These are phyloP conservation scores for Hippolais icterina DNA, from an alignment of 2,113 vertebrate species.

Conservation along the genomic window DNA sequence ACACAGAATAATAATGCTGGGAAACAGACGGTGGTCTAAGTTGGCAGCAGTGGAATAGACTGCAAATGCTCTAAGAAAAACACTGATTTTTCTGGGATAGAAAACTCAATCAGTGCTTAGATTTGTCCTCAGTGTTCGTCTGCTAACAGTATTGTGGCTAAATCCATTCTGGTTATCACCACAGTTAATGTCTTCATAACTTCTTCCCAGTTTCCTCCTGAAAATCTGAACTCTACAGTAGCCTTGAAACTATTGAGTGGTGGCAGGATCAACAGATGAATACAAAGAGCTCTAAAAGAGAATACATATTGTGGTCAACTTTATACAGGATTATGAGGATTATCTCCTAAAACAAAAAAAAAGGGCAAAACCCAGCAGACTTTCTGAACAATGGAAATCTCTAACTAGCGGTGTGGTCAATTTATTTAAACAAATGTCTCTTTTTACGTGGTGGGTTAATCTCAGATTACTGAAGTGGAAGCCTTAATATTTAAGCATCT, in stretches of 20 bases:
- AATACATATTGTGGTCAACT: not conserved
- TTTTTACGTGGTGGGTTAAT: not conserved
- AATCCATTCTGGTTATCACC: conserved; percentile 44
- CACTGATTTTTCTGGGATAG: not conserved
- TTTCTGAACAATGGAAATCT: not conserved
- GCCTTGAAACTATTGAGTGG: not conserved
- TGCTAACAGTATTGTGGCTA: conserved; percentile 26
- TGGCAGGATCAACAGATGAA: not conserved
- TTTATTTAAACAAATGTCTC: not conserved
- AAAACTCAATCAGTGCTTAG: not conserved
- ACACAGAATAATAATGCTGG: not conserved
- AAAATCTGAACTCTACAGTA: not conserved
- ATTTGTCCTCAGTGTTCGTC: not conserved
- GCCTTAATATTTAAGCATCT: not conserved
- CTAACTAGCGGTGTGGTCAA: not conserved
- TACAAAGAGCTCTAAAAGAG: not conserved
- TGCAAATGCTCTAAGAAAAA: not conserved
- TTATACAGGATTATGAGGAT: conserved; percentile 7
- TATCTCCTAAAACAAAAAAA: conserved; percentile 45
- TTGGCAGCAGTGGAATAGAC: not conserved
- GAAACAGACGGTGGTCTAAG: not conserved
- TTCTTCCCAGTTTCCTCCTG: conserved; percentile 3
- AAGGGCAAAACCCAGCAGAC: conserved; percentile 14
- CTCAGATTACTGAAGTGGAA: not conserved
- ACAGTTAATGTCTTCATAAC: conserved; percentile 23